Percentiles rank a stretch among this genome's conserved stretches.
These are phyloP conservation scores for Thera obeliscata DNA, from an alignment of 2,888 invertebrate genomes.

Conservation along the genomic window DNA sequence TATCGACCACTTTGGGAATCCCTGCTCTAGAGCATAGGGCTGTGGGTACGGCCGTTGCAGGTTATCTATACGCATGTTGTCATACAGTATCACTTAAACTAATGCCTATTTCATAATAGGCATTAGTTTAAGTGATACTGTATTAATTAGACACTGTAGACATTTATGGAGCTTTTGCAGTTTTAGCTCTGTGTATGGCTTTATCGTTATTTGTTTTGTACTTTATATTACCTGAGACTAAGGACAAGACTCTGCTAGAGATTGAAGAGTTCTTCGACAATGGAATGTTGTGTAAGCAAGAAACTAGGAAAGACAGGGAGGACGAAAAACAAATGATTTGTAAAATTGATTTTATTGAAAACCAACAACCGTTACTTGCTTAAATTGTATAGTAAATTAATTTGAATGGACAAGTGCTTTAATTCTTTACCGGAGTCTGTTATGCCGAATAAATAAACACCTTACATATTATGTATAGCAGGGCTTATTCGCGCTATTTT, in stretches of 20 bases:
- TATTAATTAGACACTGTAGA: neutral
- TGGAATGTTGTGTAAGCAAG: neutral
- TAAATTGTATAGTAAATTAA: no score
- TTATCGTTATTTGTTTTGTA: neutral
- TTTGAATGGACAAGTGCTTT: no score
- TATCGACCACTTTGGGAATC: no score
- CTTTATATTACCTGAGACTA: constrained; percentile 4
- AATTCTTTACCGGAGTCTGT: no score
- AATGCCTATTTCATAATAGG: neutral
- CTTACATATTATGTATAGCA: no score
- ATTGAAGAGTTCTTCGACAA: neutral
- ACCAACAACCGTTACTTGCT: no score
- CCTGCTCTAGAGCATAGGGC: neutral
- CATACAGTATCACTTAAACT: neutral
- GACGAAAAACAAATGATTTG: neutral
- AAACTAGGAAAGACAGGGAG: neutral
- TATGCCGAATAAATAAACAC: no score
- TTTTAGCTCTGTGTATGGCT: constrained; percentile 1
- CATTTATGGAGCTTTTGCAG: neutral
- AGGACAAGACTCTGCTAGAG: constrained; percentile 1
- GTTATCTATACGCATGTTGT: neutral
- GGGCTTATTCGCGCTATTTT: no score
- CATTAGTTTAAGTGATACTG: neutral
- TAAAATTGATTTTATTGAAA: neutral
- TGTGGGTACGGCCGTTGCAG: neutral